Evolutionary conservation across 1,140 invertebrate genomes (phyloP).

Genomic region (Drosophila pseudoananassae): DNA sequence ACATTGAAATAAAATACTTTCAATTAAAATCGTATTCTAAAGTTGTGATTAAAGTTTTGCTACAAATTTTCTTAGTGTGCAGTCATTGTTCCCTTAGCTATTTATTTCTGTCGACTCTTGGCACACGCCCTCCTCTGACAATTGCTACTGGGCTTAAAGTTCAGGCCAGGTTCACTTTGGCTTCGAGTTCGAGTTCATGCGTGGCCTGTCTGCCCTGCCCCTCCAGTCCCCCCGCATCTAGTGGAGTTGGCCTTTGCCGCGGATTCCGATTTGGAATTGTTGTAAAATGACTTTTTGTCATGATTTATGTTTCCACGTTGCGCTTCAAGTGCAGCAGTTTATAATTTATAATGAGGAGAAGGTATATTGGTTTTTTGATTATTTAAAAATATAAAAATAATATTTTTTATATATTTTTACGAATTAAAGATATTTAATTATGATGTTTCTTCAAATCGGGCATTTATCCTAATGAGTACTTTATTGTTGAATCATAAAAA

Average conservation of each 20-base stretch:
- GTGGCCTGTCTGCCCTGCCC: slow-evolving; percentile 28
- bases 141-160: slow-evolving; percentile 65
- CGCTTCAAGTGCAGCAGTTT: slow-evolving; percentile 62
- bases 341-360: slow-evolving; percentile 10
- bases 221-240: background rate
- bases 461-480: no score
- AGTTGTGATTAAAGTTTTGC: no score
- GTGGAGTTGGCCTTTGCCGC: slow-evolving; percentile 32
- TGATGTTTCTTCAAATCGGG: no score
- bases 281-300: slow-evolving; percentile 50
- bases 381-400: background rate
- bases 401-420: no score
- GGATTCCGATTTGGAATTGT: slow-evolving; percentile 34
- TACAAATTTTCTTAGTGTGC: background rate
- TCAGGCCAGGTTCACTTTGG: slow-evolving; percentile 34
- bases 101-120: slow-evolving; percentile 23
- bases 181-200: slow-evolving; percentile 33
- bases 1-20: background rate
- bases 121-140: slow-evolving; percentile 46
- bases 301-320: slow-evolving; percentile 69
- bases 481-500: no score
- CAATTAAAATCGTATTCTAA: no score
- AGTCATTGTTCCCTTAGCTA: background rate
- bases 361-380: background rate
- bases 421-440: no score